Evolutionary conservation across 2,113 vertebrate species (phyloP), one percentile per base, ranked within the genome.

Genomic region (Catharus bicknelli): DNA sequence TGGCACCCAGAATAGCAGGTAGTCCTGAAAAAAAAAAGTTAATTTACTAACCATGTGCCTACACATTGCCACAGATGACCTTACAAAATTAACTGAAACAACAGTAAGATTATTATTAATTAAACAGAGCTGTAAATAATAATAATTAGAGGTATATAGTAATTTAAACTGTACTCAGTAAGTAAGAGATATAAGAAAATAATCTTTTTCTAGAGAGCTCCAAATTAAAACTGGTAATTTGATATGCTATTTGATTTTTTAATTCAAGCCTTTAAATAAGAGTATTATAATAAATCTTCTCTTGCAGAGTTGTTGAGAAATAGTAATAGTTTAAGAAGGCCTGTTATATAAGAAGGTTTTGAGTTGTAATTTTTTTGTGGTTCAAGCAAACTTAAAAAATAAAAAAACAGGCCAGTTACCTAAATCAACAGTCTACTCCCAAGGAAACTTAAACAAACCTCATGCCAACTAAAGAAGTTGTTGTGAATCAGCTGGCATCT

Each of bases 1-100:
- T 96, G 83, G 96, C 96, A 96, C 95, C 95, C 87, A 98, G 88
- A 90, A 97, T 98, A 91, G 98, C 92, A 90, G 97, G 98, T 59
- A 98, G 97, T 90, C 98, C 98, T 99, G 92, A 20, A 97, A 95
- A 81, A 97, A 77, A 95, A 26, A 84, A 27, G 27, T 83, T 34
- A 69, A 43, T 29, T 59, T 86, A 32, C 90, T 72, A 80, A 85
- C 58, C 19, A 32, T 23, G 27, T 50, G 19, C 50, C 34, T 84
- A 32, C 42, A 54, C 7, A 40, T 64, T 88, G 7, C 18, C n/a
- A 47, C 29, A 53, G n/a, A 85, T 58, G 42, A 72, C 12, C 26
- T 80, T 80, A 77, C 55, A 91, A 79, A 67, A 42, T n/a, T 32
- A 75, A 54, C 7, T 73, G 38, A 81, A 86, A 6, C 20, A 83